phyloP scores from a whole-genome alignment of 2,797 vertebrate species.

The Salarias fasciatus region DNA sequence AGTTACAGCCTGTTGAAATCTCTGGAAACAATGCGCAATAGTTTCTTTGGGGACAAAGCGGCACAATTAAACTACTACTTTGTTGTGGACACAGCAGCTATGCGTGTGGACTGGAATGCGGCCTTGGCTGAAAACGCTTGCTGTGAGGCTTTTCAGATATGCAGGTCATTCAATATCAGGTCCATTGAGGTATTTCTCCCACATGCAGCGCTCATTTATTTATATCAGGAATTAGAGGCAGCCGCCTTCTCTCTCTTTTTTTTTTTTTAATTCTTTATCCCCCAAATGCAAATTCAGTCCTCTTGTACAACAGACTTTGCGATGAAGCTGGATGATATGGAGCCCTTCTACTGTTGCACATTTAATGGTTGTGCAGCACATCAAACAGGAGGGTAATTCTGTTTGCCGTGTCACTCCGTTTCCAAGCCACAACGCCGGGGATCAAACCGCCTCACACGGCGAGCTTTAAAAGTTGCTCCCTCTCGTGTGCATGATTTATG shows the following conservation, averaged over 20 bases:
- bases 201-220: conserved; percentile 35
- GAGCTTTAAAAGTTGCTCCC: conserved; percentile 30
- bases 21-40: conserved; percentile 27
- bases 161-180: conserved; percentile 21
- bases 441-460: conserved; percentile 28
- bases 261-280: conserved; percentile 24
- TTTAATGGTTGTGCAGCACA: conserved; percentile 10
- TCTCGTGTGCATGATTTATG: conserved; percentile 55
- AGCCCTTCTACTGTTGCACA: conserved; percentile 15
- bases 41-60: neutral
- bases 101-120: neutral
- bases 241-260: neutral
- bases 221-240: conserved; percentile 1
- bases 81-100: too few relatives aligned
- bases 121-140: conserved; percentile 30
- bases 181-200: conserved; percentile 21
- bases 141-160: conserved; percentile 31
- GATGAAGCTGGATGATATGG: conserved; percentile 11
- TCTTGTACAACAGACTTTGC: neutral
- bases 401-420: conserved; percentile 13
- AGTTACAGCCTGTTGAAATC: conserved; percentile 20
- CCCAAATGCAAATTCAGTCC: conserved; percentile 13
- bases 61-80: too few relatives aligned
- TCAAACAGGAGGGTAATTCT: conserved; percentile 17
- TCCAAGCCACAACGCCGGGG: conserved; percentile 10